Base-by-base conservation (phyloP, 2,888 invertebrate genomes). In the Lasiommata megera region DNA sequence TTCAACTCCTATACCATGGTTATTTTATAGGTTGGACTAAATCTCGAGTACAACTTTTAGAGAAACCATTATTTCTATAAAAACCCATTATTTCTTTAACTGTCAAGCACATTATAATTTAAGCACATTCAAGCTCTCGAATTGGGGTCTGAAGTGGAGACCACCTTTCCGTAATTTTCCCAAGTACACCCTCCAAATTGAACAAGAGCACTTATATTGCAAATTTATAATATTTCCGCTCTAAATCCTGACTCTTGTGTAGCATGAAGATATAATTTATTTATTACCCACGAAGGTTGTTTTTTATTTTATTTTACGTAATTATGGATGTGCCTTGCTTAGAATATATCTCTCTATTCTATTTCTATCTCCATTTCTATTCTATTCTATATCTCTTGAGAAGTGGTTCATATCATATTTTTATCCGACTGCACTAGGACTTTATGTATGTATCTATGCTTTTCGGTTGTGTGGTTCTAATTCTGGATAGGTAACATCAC, bases 171-270 rank as follows among this genome's bases (percentile, higher is more conserved):
- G 81, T 87, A 87, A 89, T 88, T 85, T 88, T 85, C 82, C 88
- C 81, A 77, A 88, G 88, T 79, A 74, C 73, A 76, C 79, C 73
- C 87, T 84, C 74, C 73, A 77, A 79, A 82, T 82, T 79, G 80
- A 82, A 74, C 78, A 76, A 86, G 86, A 77, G 84, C 71, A 77
- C 88, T 89, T 82, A 82, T 83, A 81, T 81, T 82, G 77, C 67
- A 80, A 87, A 89, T 90, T 88, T 89, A 88, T 88, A 86, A 88
- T 88, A 87, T 87, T 82, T 80, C 77, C 78, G 80, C 79, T 80
- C 80, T 80, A 85, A 84, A 80, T 53, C 16, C 31, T 40, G 16
- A 8, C 40, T 16, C 52, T 41, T 23, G 29, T n/a, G 31, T 40
- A 52, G 14, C 52, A 31, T 5, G 23, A 5, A 23, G 23, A 23